phyloP scores from a whole-genome alignment of 2,797 vertebrate genomes.

The Rhinichthys osculus region DNA sequence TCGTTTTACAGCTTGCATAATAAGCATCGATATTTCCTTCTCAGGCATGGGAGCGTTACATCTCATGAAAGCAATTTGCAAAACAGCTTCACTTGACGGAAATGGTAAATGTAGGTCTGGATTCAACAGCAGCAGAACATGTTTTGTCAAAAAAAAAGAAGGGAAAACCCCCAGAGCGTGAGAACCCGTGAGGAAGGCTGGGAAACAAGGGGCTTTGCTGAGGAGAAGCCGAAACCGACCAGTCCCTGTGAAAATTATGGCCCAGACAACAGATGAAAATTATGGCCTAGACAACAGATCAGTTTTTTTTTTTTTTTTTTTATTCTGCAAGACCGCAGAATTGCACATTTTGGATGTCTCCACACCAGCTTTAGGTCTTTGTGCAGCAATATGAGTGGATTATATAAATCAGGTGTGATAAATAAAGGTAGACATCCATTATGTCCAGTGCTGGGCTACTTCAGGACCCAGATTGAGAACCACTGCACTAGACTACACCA shows the following conservation, averaged over 20 bases:
- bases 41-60: neutral
- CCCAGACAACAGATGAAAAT: constrained; percentile 9
- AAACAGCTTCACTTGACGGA: constrained; percentile 30
- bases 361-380: neutral
- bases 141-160: constrained; percentile 40
- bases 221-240: constrained; percentile 16
- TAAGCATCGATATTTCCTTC: constrained; percentile 30
- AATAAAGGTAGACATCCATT: neutral
- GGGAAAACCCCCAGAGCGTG: constrained; percentile 49
- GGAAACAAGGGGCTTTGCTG: constrained; percentile 35
- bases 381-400: neutral
- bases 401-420: neutral
- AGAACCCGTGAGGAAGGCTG: constrained; percentile 38
- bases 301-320: neutral
- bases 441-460: neutral
- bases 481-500: constrained; percentile 1
- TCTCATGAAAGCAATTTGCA: constrained; percentile 31
- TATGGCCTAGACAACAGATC: constrained; percentile 1
- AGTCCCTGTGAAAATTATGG: constrained; percentile 8
- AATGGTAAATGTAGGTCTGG: constrained; percentile 22
- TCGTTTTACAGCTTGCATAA: constrained; percentile 26
- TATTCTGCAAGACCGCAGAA: neutral
- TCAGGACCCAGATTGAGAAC: neutral
- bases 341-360: neutral
- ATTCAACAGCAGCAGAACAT: constrained; percentile 26